These are phyloP conservation scores for Stenodera caucasica DNA, from an alignment of 2,888 invertebrate genomes.

Conservation along the genomic window DNA sequence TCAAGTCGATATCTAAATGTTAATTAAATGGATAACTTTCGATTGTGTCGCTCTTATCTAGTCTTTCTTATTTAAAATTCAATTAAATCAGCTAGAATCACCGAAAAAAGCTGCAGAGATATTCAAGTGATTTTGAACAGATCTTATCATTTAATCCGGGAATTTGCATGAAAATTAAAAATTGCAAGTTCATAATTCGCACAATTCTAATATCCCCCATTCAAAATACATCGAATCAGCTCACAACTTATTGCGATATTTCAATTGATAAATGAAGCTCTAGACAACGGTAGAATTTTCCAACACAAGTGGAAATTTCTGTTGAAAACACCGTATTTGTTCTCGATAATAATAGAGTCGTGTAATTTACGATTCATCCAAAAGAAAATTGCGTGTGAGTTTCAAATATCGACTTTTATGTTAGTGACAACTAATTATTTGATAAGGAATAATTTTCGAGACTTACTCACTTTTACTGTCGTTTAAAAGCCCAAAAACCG, in stretches of 20 bases:
- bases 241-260: neutral
- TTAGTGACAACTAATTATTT: too few relatives aligned
- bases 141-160: constrained; percentile 48
- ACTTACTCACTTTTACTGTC: neutral
- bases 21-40: neutral
- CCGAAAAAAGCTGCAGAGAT: constrained; percentile 49
- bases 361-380: neutral
- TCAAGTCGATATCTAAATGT: neutral
- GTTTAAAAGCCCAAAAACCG: neutral
- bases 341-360: neutral
- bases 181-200: too few relatives aligned
- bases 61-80: constrained; percentile 49
- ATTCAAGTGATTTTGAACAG: constrained; percentile 38
- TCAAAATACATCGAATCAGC: neutral
- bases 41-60: constrained; percentile 32
- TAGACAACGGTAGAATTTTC: constrained; percentile 31
- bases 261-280: constrained; percentile 4
- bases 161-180: too few relatives aligned
- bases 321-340: neutral
- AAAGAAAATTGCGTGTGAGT: neutral
- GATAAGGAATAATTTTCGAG: neutral
- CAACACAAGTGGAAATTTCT: constrained; percentile 22
- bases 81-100: constrained; percentile 51
- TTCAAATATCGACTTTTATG: too few relatives aligned
- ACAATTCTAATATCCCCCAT: neutral